Evolutionary conservation across 2,113 vertebrate species (phyloP).

Genomic region (Rhadina sibilatrix): DNA sequence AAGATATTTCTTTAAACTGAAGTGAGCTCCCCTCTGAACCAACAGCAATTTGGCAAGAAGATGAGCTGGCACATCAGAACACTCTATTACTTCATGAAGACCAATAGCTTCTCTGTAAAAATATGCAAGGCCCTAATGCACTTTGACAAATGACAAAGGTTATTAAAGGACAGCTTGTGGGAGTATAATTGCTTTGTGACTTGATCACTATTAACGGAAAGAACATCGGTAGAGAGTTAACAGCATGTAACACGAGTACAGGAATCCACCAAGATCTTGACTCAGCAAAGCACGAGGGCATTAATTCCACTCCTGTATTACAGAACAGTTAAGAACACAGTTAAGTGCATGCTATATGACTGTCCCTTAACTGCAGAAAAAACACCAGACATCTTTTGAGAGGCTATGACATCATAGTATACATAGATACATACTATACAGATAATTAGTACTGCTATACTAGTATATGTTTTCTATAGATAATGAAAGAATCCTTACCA

Average conservation of each 20-base stretch:
- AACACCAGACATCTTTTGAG: not conserved
- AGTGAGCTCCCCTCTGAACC: not conserved
- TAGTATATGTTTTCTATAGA: not conserved
- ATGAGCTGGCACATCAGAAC: slow-evolving; percentile 27
- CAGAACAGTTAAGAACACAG: not conserved
- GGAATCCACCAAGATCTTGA: slow-evolving; percentile 22
- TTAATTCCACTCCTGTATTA: not conserved
- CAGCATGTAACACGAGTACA: not conserved
- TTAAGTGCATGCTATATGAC: not conserved
- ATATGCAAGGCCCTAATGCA: slow-evolving; percentile 27
- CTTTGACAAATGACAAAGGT: slow-evolving; percentile 45
- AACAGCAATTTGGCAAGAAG: slow-evolving; percentile 13
- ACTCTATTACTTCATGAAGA: slow-evolving; percentile 24
- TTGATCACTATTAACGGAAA: slow-evolving; percentile 32
- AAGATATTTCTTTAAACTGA: not conserved
- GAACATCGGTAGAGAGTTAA: not conserved
- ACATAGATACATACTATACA: not conserved
- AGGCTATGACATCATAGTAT: fast-evolving
- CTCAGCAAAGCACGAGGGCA: slow-evolving; percentile 17
- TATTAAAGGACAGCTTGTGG: slow-evolving; percentile 42
- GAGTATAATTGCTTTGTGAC: slow-evolving; percentile 51
- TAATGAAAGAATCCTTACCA: not conserved
- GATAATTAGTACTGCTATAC: not conserved
- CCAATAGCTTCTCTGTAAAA: slow-evolving; percentile 40
- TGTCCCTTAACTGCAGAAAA: not conserved